Percentiles rank a stretch among this genome's conserved stretches.
Conservation (phyloP, 2,797 vertebrate genomes). For the Gallinago nigripennis region DNA sequence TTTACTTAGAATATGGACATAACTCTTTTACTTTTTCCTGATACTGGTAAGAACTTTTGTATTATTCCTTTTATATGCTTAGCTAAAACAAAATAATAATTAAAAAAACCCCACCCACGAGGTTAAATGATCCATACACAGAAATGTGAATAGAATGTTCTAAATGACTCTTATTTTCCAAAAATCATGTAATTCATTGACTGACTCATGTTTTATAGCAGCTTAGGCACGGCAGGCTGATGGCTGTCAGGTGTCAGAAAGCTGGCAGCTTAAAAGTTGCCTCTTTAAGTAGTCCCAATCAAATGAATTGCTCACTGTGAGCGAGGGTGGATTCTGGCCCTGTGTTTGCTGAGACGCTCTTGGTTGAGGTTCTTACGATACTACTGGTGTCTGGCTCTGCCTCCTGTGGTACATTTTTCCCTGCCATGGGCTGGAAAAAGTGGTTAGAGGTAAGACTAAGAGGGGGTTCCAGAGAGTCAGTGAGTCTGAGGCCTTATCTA, state of each 20-base stretch:
- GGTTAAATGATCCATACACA: conserved; percentile 16
- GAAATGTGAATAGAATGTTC: conserved; percentile 45
- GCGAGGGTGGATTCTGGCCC: conserved; percentile 47
- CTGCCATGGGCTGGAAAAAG: conserved; percentile 67
- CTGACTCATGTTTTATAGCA: conserved; percentile 54
- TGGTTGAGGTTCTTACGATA: conserved; percentile 32
- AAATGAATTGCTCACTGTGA: conserved; percentile 63
- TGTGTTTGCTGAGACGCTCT: conserved; percentile 53
- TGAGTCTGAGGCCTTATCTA: conserved; percentile 69
- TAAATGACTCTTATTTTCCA: conserved; percentile 47
- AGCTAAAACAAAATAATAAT: neutral
- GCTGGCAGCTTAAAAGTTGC: conserved; percentile 8
- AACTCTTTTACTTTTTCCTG: neutral
- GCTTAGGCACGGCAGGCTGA: neutral
- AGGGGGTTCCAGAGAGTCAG: conserved; percentile 62
- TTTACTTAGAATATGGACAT: neutral
- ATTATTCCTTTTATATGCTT: neutral
- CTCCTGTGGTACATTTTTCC: conserved; percentile 66
- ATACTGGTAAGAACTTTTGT: neutral
- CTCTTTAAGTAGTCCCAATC: conserved; percentile 25
- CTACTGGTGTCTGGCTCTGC: conserved; percentile 66
- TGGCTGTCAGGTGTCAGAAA: conserved; percentile 53
- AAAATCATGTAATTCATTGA: conserved; percentile 36
- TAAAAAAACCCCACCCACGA: neutral
- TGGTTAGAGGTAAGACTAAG: conserved; percentile 69